A percentile compares a stretch with the other conserved stretches of the same genome.
Conservation (phyloP, 2,888 invertebrate species). For the Hedychridium roseum region DNA sequence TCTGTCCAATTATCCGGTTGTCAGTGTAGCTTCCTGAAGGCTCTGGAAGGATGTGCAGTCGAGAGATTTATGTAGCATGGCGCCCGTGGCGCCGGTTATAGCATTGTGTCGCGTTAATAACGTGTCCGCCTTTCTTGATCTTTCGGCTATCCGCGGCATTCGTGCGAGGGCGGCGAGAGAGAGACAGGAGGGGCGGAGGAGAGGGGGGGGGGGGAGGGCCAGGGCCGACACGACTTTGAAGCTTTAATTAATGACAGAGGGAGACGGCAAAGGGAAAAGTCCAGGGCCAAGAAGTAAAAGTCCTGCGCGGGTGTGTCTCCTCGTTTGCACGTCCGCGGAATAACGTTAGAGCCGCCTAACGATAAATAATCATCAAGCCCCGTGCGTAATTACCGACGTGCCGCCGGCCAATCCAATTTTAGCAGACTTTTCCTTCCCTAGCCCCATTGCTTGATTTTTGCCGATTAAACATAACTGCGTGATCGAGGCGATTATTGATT, state of each 20-base stretch:
- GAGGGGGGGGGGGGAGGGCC: constrained; percentile 26
- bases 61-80: constrained; percentile 15
- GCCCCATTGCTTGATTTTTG: too few species aligned
- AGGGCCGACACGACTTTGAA: constrained; percentile 47
- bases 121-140: constrained; percentile 45
- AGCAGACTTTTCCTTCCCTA: too few species aligned
- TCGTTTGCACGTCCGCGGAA: constrained; percentile 5
- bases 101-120: constrained; percentile 59
- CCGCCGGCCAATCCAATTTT: too few species aligned
- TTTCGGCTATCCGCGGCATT: constrained; percentile 40
- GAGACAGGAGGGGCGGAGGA: constrained; percentile 26
- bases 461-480: too few species aligned
- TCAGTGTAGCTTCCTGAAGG: too few species aligned
- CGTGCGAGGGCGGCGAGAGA: constrained; percentile 27
- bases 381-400: too few species aligned
- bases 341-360: constrained; percentile 17
- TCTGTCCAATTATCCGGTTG: too few species aligned
- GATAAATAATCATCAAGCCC: constrained; percentile 40
- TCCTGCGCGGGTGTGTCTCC: background rate
- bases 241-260: constrained; percentile 52
- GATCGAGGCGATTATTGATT: too few species aligned
- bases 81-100: constrained; percentile 29
- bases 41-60: background rate
- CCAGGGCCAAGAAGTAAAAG: background rate
- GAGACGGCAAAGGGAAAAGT: constrained; percentile 14